Conservation (phyloP, 64 coral and sea anemone species). For the Dendronephthya gigantea region DNA sequence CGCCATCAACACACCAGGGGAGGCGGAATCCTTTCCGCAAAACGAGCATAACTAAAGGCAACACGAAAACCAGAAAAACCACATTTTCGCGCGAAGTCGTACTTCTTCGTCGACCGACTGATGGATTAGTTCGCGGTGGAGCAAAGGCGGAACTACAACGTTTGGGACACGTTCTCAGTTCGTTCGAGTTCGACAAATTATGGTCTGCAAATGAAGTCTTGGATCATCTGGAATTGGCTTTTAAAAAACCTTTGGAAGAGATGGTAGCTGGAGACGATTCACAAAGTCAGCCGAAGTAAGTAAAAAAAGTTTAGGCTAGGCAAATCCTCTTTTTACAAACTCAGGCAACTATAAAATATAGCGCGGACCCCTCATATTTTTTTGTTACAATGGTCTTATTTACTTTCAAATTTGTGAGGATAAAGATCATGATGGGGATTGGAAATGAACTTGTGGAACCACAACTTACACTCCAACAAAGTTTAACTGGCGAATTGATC, state of each 20-base stretch:
- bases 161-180: conserved; percentile 44
- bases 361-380: not conserved
- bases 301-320: not conserved
- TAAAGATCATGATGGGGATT: conserved; percentile 23
- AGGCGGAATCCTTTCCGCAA: conserved; percentile 4
- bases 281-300: not conserved
- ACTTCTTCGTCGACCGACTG: conserved; percentile 18
- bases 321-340: not conserved
- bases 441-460: conserved; percentile 32
- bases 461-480: conserved; percentile 3
- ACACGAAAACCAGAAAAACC: not conserved
- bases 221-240: conserved; percentile 31
- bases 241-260: not conserved
- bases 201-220: conserved; percentile 33
- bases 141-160: conserved; percentile 51
- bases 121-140: conserved; percentile 22
- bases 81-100: conserved; percentile 40
- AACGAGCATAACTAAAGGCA: conserved; percentile 36
- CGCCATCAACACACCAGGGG: not conserved
- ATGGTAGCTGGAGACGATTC: not conserved
- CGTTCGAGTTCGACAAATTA: conserved; percentile 42
- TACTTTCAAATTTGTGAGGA: not conserved
- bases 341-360: not conserved
- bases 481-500: conserved; percentile 11
- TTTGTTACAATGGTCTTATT: not conserved